phyloP scores from a whole-genome alignment of 2,888 invertebrate genomes.

The Calameuta idolon region DNA sequence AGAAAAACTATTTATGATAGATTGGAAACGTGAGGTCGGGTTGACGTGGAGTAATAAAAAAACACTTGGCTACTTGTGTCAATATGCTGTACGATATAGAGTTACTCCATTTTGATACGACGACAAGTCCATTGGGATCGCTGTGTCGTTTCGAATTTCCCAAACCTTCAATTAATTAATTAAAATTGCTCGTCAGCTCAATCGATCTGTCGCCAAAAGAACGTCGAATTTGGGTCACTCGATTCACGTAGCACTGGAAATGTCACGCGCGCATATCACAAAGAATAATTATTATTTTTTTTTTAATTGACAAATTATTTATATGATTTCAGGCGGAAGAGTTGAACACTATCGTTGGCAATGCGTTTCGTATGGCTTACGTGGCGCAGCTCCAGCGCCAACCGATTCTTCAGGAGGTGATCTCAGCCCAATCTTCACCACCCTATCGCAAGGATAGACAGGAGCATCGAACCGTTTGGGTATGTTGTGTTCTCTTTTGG shows the following conservation, averaged over 20 bases:
- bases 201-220: conserved; percentile 15
- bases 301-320: conserved; percentile 29
- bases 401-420: conserved; percentile 77
- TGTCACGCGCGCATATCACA: not conserved
- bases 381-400: conserved; percentile 84
- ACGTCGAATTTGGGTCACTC: conserved; percentile 20
- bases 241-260: not conserved
- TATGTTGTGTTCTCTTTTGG: conserved; percentile 31
- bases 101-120: conserved; percentile 20
- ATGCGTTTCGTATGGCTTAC: conserved; percentile 94
- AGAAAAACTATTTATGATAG: not conserved
- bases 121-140: conserved; percentile 22
- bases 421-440: conserved; percentile 69
- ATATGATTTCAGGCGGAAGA: conserved; percentile 81
- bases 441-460: conserved; percentile 61
- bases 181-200: conserved; percentile 15
- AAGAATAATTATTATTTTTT: not conserved
- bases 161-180: conserved; percentile 28
- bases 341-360: conserved; percentile 86
- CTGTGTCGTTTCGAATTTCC: not conserved
- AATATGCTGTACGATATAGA: conserved; percentile 23
- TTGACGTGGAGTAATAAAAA: not conserved
- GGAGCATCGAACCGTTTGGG: conserved; percentile 60
- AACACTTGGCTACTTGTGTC: not conserved
- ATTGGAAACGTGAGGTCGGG: not conserved